phyloP scores from a whole-genome alignment of 2,113 vertebrate genomes.

The Daphoenositta chrysoptera region DNA sequence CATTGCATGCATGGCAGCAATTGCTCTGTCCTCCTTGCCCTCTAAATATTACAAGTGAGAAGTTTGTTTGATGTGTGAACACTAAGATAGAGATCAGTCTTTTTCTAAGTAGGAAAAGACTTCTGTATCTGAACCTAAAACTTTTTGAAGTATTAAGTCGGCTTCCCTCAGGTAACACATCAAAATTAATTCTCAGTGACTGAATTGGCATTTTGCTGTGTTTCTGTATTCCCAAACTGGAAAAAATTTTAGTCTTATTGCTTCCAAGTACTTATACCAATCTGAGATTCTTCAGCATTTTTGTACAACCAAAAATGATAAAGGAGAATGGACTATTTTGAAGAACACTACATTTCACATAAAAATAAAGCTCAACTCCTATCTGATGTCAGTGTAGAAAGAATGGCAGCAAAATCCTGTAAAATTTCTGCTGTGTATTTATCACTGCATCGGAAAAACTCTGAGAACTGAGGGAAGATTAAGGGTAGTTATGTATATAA shows the following conservation, averaged over 20 bases:
- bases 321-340: neutral
- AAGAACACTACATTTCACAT: neutral
- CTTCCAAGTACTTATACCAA: neutral
- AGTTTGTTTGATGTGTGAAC: neutral
- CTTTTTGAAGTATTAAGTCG: neutral
- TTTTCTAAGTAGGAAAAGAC: neutral
- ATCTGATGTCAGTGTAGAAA: neutral
- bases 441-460: neutral
- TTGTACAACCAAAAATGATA: neutral
- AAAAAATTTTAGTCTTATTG: neutral
- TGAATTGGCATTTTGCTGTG: neutral
- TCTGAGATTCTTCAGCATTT: neutral
- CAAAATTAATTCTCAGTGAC: neutral
- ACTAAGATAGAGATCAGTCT: neutral
- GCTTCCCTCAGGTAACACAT: accelerated
- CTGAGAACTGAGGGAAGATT: neutral
- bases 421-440: neutral
- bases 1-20: neutral
- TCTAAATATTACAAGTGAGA: neutral
- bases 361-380: neutral
- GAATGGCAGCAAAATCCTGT: neutral
- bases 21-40: accelerated
- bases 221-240: neutral
- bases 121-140: neutral
- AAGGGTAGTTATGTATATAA: neutral